phyloP scores from a whole-genome alignment of 2,888 invertebrate genomes.

The Hypselothyrea guttata region DNA sequence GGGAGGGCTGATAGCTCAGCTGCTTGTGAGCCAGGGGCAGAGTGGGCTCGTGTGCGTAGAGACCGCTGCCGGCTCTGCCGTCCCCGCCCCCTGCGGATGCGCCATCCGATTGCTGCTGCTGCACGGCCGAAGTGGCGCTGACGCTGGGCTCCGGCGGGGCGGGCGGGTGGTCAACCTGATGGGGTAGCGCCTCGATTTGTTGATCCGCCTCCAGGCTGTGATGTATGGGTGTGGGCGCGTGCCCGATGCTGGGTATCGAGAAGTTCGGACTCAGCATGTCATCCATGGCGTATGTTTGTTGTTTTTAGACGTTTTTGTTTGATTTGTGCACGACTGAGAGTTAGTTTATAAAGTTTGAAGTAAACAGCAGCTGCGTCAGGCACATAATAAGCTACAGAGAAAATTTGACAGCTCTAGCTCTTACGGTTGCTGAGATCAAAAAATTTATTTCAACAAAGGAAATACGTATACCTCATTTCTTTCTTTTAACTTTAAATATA shows the following conservation, averaged over 20 bases:
- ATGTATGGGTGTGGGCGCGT: slow-evolving; percentile 88
- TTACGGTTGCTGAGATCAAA: too few relatives aligned
- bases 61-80: slow-evolving; percentile 54
- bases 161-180: slow-evolving; percentile 89
- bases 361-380: too few relatives aligned
- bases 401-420: too few relatives aligned
- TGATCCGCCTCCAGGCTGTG: slow-evolving; percentile 94
- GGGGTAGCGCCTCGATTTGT: slow-evolving; percentile 88
- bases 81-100: slow-evolving; percentile 28
- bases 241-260: slow-evolving; percentile 93
- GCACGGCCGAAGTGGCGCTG: slow-evolving; percentile 19
- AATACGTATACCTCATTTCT: too few relatives aligned
- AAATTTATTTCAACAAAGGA: too few relatives aligned
- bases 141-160: slow-evolving; percentile 83
- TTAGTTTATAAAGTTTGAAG: too few relatives aligned
- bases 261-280: slow-evolving; percentile 95
- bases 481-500: too few relatives aligned
- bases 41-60: slow-evolving; percentile 67
- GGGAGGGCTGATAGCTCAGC: slow-evolving; percentile 88
- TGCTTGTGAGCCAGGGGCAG: slow-evolving; percentile 86
- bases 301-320: too few relatives aligned
- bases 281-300: slow-evolving; percentile 85
- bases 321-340: too few relatives aligned
- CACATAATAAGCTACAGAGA: too few relatives aligned
- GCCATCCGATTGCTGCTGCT: slow-evolving; percentile 50